Conservation (phyloP, 2,888 invertebrate species). For the Pachymerium ferrugineum region DNA sequence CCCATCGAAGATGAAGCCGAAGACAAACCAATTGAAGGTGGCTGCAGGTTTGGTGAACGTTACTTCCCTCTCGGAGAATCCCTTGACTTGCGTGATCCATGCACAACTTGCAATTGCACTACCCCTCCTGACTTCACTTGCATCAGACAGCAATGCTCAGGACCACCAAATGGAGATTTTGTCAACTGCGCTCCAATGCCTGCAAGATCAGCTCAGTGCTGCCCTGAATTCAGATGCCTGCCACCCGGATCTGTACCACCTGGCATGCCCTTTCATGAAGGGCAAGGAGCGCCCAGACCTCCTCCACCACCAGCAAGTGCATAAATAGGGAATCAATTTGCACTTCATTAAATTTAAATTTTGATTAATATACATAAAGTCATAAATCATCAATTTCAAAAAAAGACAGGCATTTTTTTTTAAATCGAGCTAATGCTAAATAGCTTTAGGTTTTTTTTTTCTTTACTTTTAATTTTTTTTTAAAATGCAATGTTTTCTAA, state of each 20-base stretch:
- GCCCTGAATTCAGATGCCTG: constrained; percentile 34
- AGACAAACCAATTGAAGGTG: background rate
- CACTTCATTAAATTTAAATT: too few relatives aligned
- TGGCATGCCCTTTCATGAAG: background rate
- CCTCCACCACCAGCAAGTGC: background rate
- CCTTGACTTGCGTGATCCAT: constrained; percentile 35
- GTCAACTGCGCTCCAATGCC: constrained; percentile 23
- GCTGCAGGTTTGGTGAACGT: constrained; percentile 34
- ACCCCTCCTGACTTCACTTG: constrained; percentile 34
- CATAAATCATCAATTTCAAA: too few relatives aligned
- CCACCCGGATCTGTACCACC: background rate
- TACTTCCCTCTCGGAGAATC: constrained; percentile 14
- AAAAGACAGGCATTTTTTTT: too few relatives aligned
- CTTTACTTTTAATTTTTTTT: too few relatives aligned
- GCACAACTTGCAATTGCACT: constrained; percentile 35
- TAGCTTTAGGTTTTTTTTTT: too few relatives aligned
- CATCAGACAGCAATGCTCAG: constrained; percentile 32
- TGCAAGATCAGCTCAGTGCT: constrained; percentile 31
- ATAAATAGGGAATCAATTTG: background rate
- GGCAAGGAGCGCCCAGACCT: background rate
- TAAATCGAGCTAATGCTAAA: too few relatives aligned
- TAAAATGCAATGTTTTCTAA: too few relatives aligned
- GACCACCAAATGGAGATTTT: constrained; percentile 32
- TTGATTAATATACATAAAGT: too few relatives aligned
- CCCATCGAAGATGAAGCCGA: background rate